phyloP scores from a whole-genome alignment of 2,797 vertebrate genomes.

The Lacerta viridis region DNA sequence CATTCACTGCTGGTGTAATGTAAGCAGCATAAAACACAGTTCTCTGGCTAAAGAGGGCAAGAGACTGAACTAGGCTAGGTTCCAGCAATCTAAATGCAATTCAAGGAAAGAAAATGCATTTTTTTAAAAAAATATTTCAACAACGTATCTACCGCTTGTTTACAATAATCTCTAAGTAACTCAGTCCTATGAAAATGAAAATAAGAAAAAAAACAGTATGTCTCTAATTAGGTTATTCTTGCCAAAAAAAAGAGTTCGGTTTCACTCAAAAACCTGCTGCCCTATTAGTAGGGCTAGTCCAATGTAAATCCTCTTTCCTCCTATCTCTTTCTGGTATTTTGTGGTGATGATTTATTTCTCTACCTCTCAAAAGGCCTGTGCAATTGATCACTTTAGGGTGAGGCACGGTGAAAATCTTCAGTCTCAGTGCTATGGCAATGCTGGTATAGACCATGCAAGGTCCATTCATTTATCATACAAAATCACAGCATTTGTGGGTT shows the following conservation, averaged over 20 bases:
- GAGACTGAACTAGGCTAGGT: neutral
- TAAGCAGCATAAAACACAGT: neutral
- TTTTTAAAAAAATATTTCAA: too few relatives aligned
- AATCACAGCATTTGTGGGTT: too few relatives aligned
- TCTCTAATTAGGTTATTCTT: neutral
- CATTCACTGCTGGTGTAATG: neutral
- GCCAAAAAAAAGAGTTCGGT: neutral
- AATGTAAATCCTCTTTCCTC: neutral
- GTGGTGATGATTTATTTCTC: neutral
- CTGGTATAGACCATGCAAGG: too few relatives aligned
- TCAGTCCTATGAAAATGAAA: too few relatives aligned
- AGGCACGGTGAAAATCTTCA: neutral
- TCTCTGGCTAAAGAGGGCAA: neutral
- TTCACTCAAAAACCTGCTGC: neutral
- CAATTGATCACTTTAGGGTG: neutral
- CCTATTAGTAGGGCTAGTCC: neutral
- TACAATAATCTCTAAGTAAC: too few relatives aligned
- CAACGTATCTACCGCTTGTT: too few relatives aligned
- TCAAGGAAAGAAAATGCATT: neutral
- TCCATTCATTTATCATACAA: too few relatives aligned
- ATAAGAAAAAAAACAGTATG: too few relatives aligned
- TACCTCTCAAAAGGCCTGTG: neutral
- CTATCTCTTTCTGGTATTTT: too few relatives aligned
- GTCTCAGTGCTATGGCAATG: too few relatives aligned
- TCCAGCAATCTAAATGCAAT: neutral